Conservation (phyloP, 2,888 invertebrate species). For the Melieria omissa region DNA sequence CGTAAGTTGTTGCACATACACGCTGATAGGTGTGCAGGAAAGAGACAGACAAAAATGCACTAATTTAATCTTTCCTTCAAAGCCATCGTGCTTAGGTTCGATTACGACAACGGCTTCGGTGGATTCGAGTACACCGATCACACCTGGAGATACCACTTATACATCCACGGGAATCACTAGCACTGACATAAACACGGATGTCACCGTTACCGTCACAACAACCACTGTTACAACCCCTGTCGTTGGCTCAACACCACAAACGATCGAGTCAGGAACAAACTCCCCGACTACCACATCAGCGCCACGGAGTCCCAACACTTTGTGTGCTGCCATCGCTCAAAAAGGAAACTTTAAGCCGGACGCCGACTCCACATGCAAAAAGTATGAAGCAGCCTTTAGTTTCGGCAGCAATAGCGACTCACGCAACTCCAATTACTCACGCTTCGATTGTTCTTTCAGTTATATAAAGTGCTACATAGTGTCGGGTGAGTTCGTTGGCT, state of each 20-base stretch:
- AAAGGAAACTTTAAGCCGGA: slow-evolving; percentile 7
- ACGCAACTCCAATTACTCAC: neutral
- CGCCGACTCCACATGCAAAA: slow-evolving; percentile 45
- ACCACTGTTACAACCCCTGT: slow-evolving; percentile 8
- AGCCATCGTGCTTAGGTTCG: slow-evolving; percentile 14
- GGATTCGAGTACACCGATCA: neutral
- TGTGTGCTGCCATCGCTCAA: neutral
- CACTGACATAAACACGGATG: slow-evolving; percentile 10
- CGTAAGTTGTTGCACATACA: slow-evolving; percentile 12
- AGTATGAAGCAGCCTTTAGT: slow-evolving; percentile 39
- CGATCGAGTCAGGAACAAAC: neutral
- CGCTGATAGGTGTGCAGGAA: neutral
- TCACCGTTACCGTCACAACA: slow-evolving; percentile 9
- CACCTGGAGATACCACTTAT: slow-evolving; percentile 9
- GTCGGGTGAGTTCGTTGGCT: slow-evolving; percentile 48
- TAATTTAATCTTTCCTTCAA: neutral
- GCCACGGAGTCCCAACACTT: slow-evolving; percentile 1
- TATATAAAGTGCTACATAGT: slow-evolving; percentile 47
- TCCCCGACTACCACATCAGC: slow-evolving; percentile 9
- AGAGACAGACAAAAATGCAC: too few species aligned
- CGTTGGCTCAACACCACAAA: too few species aligned
- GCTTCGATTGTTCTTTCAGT: slow-evolving; percentile 29
- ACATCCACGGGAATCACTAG: slow-evolving; percentile 7
- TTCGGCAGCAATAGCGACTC: neutral
- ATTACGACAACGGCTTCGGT: too few species aligned